Percentiles rank a stretch among this genome's conserved stretches.
phyloP scores from a whole-genome alignment of 2,888 invertebrate species.

The Drosophila eohydei region DNA sequence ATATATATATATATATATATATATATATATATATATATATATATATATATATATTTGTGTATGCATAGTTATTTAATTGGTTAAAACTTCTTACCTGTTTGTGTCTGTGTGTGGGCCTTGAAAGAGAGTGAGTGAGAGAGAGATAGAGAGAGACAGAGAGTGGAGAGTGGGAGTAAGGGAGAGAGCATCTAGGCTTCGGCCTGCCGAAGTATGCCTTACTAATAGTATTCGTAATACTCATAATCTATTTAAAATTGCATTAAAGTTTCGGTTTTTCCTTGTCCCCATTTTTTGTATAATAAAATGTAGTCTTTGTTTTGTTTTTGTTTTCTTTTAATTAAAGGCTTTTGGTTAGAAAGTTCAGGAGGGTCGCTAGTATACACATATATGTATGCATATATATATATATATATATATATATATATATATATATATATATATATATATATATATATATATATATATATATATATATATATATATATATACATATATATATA shows the following conservation, averaged over 20 bases:
- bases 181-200: constrained; percentile 66
- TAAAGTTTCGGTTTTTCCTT: constrained; percentile 22
- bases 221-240: constrained; percentile 17
- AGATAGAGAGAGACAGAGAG: constrained; percentile 2
- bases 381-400: constrained; percentile 8
- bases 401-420: constrained; percentile 18
- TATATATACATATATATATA: constrained; percentile 18
- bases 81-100: constrained; percentile 30
- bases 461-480: constrained; percentile 10
- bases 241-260: constrained; percentile 55
- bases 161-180: background rate
- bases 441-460: constrained; percentile 17
- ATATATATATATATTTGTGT: constrained; percentile 19
- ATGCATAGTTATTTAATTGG: constrained; percentile 1
- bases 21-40: constrained; percentile 48
- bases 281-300: constrained; percentile 59
- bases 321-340: constrained; percentile 54
- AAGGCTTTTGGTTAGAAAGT: constrained; percentile 76
- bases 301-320: constrained; percentile 79
- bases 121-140: constrained; percentile 25
- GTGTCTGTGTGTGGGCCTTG: constrained; percentile 33
- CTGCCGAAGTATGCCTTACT: constrained; percentile 64
- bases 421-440: constrained; percentile 12
- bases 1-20: constrained; percentile 47
- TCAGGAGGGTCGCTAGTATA: constrained; percentile 62